phyloP scores from a whole-genome alignment of 2,888 invertebrate species.

The Oscheius sp. region DNA sequence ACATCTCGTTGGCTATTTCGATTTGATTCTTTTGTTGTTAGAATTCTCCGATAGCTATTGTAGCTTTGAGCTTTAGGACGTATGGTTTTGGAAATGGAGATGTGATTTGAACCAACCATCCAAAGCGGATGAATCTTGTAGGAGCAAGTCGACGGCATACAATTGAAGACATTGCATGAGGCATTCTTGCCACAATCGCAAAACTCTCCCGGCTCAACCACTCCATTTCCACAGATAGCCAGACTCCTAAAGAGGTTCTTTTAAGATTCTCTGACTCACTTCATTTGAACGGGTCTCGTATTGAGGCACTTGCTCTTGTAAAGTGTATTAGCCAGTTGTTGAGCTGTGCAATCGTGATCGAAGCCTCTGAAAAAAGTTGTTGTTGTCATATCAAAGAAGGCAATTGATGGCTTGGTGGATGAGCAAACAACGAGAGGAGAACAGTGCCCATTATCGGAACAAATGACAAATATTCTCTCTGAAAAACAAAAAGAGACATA shows the following conservation, averaged over 20 bases:
- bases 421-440: neutral
- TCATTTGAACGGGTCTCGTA: constrained; percentile 25
- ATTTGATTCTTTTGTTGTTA: too few species aligned
- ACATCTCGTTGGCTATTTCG: too few species aligned
- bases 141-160: constrained; percentile 56
- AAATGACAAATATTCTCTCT: neutral
- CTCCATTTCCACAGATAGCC: constrained; percentile 34
- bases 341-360: constrained; percentile 68
- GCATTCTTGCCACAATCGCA: constrained; percentile 65
- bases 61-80: too few species aligned
- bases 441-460: too few species aligned
- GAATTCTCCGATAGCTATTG: too few species aligned
- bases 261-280: too few species aligned
- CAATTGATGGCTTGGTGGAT: neutral
- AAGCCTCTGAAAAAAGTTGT: constrained; percentile 59
- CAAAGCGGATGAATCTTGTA: constrained; percentile 47
- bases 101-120: constrained; percentile 38
- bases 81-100: neutral
- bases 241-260: neutral
- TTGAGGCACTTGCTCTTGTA: constrained; percentile 60
- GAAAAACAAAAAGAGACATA: neutral
- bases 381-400: neutral
- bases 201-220: constrained; percentile 51
- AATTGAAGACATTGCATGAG: constrained; percentile 56
- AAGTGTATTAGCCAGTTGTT: constrained; percentile 63